Evolutionary conservation across 2,113 vertebrate species (phyloP).

Genomic region (Entelurus aequoreus): DNA sequence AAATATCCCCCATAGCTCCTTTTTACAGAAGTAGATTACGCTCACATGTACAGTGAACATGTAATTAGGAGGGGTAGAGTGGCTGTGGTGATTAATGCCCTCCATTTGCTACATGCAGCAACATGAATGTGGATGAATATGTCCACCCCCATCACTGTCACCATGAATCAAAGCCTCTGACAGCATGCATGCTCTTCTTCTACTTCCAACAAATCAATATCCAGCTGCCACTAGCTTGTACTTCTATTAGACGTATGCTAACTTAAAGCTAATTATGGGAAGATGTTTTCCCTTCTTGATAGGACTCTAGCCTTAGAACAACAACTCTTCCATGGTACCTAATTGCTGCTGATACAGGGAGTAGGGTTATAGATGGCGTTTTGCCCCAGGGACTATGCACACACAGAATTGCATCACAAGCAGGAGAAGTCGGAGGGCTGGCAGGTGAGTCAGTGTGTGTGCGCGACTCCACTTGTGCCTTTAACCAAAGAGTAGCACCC

Average conservation of each 20-base stretch:
- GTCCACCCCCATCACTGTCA: conserved; percentile 31
- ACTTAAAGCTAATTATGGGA: conserved; percentile 12
- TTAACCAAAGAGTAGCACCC: conserved; percentile 16
- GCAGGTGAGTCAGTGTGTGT: conserved; percentile 17
- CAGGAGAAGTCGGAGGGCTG: conserved; percentile 14
- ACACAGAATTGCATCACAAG: conserved; percentile 11
- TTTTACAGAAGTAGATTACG: conserved; percentile 12
- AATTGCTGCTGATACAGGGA: conserved; percentile 18
- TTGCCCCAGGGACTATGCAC: conserved; percentile 2
- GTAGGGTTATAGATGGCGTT: conserved; percentile 4
- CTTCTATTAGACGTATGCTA: conserved; percentile 11
- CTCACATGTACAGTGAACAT: conserved; percentile 30
- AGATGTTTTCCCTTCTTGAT: conserved; percentile 3
- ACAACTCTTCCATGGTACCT: conserved; percentile 14
- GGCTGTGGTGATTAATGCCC: conserved; percentile 52
- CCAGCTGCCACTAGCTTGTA: conserved; percentile 1
- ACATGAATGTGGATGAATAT: conserved; percentile 53
- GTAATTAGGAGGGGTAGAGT: conserved; percentile 40
- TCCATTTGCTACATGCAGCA: conserved; percentile 32
- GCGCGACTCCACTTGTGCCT: conserved; percentile 25
- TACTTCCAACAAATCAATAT: neutral
- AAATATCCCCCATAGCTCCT: conserved; percentile 38
- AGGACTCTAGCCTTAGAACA: neutral
- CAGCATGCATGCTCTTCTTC: conserved; percentile 16
- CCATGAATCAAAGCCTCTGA: conserved; percentile 44